Evolutionary conservation across 1,140 invertebrate genomes (phyloP), one percentile per base, ranked within the genome.

Genomic region (Chionoecetes opilio): DNA sequence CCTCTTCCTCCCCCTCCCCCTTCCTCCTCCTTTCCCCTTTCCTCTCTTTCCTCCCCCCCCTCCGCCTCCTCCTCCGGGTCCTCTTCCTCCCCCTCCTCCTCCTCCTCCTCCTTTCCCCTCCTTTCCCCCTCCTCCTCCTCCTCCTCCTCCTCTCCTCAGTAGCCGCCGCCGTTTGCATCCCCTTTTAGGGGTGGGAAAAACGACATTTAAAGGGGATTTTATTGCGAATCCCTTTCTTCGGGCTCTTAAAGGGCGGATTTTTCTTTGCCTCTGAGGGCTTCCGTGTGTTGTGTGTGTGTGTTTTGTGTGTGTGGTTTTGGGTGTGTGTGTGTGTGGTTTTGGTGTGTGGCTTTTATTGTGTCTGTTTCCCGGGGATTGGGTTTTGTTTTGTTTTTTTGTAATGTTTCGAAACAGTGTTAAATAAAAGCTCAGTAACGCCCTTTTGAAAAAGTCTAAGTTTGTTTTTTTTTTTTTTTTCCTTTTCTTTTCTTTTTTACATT

Each of bases 121-220:
- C 9, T n/a, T 9, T 53, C 46, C 46, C 21, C 46, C 46, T 53
- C 46, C 46, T 53, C 46, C 46, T 53, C 46, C 46, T 53, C 46
- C 46, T 53, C 53, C 38, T 75, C 84, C 92, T 26, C 75, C 35
- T 85, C 75, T 11, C 82, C 35, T 21, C 93, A 29, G 14, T 82
- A 6, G 37, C 34, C 93, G 53, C 86, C 85, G 75, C 34, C 35
- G 41, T 92, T 46, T 75, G 85, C 35, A 85, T 86, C 82, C 89
- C 26, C 38, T n/a, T n/a, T n/a, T 53, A 11, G 53, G 75, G 82
- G 86, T 94, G 82, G 53, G 94, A 95, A 95, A 95, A 95, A 95
- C 53, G 90, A 92, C 94, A 92, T 95, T n/a, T 95, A 95, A 92
- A 90, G 90, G 92, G 90, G 91, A 86, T 92, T 87, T 95, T 91